Conservation (phyloP, 2,888 invertebrate genomes). For the Eupeodes luniger region DNA sequence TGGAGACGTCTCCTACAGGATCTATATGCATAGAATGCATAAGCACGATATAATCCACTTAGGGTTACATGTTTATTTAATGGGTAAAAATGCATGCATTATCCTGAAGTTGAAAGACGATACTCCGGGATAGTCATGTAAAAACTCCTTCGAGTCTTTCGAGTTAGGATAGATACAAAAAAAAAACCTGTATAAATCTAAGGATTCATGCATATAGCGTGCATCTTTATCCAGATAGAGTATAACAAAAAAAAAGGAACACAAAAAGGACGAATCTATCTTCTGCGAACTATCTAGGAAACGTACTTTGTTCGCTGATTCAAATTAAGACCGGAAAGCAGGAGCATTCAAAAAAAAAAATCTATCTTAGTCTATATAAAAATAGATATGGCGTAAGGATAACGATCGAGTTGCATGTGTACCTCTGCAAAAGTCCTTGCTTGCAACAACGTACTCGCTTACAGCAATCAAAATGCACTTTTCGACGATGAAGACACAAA, state of each 20-base stretch:
- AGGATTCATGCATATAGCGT: constrained; percentile 55
- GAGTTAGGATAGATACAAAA: neutral
- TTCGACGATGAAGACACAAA: constrained; percentile 14
- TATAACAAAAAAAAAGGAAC: neutral
- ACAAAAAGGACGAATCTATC: constrained; percentile 37
- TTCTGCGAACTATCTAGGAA: constrained; percentile 28
- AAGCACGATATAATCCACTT: constrained; percentile 71
- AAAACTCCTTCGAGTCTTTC: constrained; percentile 6
- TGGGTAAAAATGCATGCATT: constrained; percentile 63
- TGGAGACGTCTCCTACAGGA: constrained; percentile 29
- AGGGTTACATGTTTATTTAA: constrained; percentile 69
- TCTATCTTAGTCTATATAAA: neutral
- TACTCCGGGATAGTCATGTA: constrained; percentile 13
- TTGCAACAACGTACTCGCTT: constrained; percentile 43
- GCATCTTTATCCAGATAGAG: constrained; percentile 35
- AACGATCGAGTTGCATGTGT: constrained; percentile 67
- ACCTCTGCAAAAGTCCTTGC: constrained; percentile 22
- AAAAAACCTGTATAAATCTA: constrained; percentile 32
- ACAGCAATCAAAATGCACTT: constrained; percentile 72
- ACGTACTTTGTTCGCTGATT: constrained; percentile 49
- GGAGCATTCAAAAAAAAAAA: constrained; percentile 17
- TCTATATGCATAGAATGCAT: constrained; percentile 1
- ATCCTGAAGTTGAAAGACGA: constrained; percentile 32
- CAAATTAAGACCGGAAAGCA: constrained; percentile 61
- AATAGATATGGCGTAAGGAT: constrained; percentile 37